These are phyloP conservation scores for Diadophis punctatus DNA, from an alignment of 2,113 vertebrate genomes.

Conservation along the genomic window DNA sequence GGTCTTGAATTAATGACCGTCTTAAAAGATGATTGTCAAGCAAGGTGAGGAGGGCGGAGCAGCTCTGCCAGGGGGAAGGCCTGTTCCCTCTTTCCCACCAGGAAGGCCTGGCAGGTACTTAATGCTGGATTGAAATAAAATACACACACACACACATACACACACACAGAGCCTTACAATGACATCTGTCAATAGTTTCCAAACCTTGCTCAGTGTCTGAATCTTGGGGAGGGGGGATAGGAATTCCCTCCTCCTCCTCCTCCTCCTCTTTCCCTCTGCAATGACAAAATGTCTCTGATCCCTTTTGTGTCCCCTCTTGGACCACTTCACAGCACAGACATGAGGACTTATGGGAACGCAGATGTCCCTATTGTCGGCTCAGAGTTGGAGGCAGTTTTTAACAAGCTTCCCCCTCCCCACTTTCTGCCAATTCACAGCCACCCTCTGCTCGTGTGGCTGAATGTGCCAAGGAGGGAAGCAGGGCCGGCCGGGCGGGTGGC, in stretches of 20 bases:
- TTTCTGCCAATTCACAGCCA: background rate
- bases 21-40: conserved; percentile 49
- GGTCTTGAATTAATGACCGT: conserved; percentile 65
- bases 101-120: background rate
- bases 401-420: background rate
- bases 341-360: background rate
- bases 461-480: background rate
- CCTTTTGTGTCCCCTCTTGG: background rate
- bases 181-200: background rate
- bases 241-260: background rate
- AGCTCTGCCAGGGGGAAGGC: conserved; percentile 38
- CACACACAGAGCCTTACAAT: background rate
- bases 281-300: background rate
- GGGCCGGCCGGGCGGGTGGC: background rate
- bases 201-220: background rate
- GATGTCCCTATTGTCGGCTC: fast-evolving
- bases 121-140: background rate
- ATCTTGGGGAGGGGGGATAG: background rate
- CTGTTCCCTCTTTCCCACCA: background rate
- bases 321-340: background rate
- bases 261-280: background rate
- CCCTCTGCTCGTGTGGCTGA: background rate
- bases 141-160: background rate
- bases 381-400: background rate
- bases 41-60: conserved; percentile 8